A percentile compares a stretch with the other conserved stretches of the same genome.
phyloP scores from a whole-genome alignment of 2,797 vertebrate genomes.

The Urophycis tenuis region DNA sequence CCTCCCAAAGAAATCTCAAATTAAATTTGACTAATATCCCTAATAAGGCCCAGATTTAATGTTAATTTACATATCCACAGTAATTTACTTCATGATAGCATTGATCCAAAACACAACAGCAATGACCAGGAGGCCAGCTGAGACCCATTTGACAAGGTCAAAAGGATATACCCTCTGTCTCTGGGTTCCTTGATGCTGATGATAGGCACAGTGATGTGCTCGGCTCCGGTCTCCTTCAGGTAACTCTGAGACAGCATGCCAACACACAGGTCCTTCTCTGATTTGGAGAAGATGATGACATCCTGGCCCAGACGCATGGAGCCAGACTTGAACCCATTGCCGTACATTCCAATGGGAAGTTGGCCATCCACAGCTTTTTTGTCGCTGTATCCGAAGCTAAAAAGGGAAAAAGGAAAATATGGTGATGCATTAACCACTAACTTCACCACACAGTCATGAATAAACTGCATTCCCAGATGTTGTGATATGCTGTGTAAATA shows the following conservation, averaged over 20 bases:
- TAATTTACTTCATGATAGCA: background rate
- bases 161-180: slow-evolving; percentile 82
- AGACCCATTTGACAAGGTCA: background rate
- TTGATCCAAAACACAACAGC: background rate
- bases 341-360: slow-evolving; percentile 86
- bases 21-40: background rate
- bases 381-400: slow-evolving; percentile 89
- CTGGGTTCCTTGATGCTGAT: slow-evolving; percentile 62
- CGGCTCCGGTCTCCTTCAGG: slow-evolving; percentile 71
- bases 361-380: slow-evolving; percentile 77
- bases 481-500: too few relatives aligned
- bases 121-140: background rate
- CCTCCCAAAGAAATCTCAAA: too few relatives aligned
- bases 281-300: slow-evolving; percentile 88
- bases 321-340: slow-evolving; percentile 96
- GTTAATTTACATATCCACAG: background rate
- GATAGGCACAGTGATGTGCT: slow-evolving; percentile 86
- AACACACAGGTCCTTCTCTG: slow-evolving; percentile 71
- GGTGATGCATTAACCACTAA: background rate
- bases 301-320: slow-evolving; percentile 94
- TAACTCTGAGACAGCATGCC: slow-evolving; percentile 92
- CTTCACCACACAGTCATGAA: too few relatives aligned
- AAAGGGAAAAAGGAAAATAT: background rate
- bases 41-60: background rate
- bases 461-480: too few relatives aligned